A percentile compares a stretch with the other conserved stretches of the same genome.
phyloP scores from a whole-genome alignment of 1,140 invertebrate species.

The Caenorhabditis latens region DNA sequence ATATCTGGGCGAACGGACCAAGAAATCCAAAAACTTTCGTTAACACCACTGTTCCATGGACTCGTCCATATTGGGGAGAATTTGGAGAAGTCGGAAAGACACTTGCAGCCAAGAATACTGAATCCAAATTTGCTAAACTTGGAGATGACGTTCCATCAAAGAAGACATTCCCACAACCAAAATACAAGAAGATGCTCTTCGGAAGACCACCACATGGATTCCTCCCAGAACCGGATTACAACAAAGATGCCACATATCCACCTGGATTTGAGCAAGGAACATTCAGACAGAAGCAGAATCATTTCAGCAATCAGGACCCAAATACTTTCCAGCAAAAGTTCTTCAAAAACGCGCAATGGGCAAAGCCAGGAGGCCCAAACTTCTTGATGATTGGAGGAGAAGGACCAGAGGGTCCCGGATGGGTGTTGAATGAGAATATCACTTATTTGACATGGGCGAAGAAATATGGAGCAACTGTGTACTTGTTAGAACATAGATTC shows the following conservation, averaged over 20 bases:
- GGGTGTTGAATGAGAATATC: slow-evolving; percentile 46
- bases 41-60: slow-evolving; percentile 24
- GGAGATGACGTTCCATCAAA: slow-evolving; percentile 16
- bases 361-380: slow-evolving; percentile 61
- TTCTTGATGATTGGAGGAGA: slow-evolving; percentile 67
- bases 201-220: slow-evolving; percentile 43
- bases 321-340: slow-evolving; percentile 42
- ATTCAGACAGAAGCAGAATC: slow-evolving; percentile 33
- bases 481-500: slow-evolving; percentile 56
- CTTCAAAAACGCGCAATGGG: slow-evolving; percentile 60
- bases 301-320: slow-evolving; percentile 34
- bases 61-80: slow-evolving; percentile 19
- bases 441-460: slow-evolving; percentile 41
- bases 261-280: slow-evolving; percentile 5
- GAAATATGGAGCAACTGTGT: slow-evolving; percentile 47
- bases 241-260: not conserved
- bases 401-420: slow-evolving; percentile 46
- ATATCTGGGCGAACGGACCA: slow-evolving; percentile 41
- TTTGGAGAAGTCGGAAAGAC: not conserved
- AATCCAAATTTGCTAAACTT: not conserved
- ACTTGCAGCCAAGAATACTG: not conserved
- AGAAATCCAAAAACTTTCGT: slow-evolving; percentile 13
- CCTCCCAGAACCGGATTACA: slow-evolving; percentile 9
- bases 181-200: slow-evolving; percentile 38
- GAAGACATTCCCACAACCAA: slow-evolving; percentile 7